A percentile compares a stretch with the other conserved stretches of the same genome.
Evolutionary conservation across 2,797 vertebrate species (phyloP).

Genomic region (Rhodeus uyekii): DNA sequence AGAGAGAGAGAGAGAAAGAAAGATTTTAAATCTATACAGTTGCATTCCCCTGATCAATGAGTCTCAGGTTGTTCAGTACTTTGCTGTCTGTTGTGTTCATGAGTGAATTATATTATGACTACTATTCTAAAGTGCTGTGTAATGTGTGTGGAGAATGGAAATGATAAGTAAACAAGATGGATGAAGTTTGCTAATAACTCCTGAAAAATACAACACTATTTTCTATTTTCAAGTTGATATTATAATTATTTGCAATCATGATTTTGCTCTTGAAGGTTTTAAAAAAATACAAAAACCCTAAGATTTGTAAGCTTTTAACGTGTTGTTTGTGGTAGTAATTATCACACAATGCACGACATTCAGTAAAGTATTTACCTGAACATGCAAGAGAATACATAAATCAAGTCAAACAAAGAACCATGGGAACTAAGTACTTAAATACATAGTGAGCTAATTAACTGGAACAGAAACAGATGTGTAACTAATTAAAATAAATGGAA

Average conservation of each 20-base stretch:
- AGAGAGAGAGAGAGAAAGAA: not conserved
- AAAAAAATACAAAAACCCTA: not conserved
- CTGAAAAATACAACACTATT: not conserved
- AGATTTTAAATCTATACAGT: not conserved
- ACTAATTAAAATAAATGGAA: not conserved
- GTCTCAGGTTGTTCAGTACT: slow-evolving; percentile 18
- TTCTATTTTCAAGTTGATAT: slow-evolving; percentile 23
- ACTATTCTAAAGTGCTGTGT: not conserved
- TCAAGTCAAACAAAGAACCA: not conserved
- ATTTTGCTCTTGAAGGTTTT: not conserved
- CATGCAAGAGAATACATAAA: not conserved
- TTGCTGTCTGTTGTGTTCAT: slow-evolving; percentile 2
- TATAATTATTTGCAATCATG: slow-evolving; percentile 1
- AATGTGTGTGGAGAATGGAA: not conserved
- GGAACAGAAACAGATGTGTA: too few species aligned
- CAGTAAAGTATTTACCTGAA: not conserved
- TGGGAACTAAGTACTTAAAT: too few species aligned
- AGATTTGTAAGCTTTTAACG: not conserved
- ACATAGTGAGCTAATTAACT: too few species aligned
- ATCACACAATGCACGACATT: not conserved
- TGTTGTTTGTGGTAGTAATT: not conserved
- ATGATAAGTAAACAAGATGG: not conserved
- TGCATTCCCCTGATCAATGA: slow-evolving; percentile 10
- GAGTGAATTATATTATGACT: not conserved
- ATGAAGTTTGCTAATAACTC: not conserved